Evolutionary conservation across 2,797 vertebrate species (phyloP).

Genomic region (Scleropages formosus): DNA sequence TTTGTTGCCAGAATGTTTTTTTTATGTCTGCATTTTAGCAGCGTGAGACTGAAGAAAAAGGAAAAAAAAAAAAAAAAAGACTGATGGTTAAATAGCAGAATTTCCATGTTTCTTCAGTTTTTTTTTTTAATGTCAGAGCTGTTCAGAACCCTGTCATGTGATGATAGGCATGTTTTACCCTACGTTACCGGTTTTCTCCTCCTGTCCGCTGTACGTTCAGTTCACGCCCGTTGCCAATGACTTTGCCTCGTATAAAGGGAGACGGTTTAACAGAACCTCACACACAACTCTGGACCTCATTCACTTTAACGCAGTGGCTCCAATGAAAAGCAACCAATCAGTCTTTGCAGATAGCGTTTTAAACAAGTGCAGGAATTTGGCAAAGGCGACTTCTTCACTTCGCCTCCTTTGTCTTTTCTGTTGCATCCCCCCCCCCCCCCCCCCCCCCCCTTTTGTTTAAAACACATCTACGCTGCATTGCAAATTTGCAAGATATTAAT

Average conservation of each 20-base stretch:
- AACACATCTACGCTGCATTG: not conserved
- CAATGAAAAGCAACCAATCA: conserved; percentile 25
- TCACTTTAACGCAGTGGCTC: conserved; percentile 28
- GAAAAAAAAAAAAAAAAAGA: too few species aligned
- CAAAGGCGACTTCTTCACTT: conserved; percentile 9
- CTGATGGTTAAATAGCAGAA: not conserved
- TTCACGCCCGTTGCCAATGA: conserved; percentile 21
- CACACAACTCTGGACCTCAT: conserved; percentile 37
- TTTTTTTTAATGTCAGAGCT: too few species aligned
- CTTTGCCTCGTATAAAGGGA: conserved; percentile 28
- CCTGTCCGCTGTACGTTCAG: not conserved
- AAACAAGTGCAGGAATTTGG: not conserved
- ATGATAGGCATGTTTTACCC: conserved; percentile 3
- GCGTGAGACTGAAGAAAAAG: too few species aligned
- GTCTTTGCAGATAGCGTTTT: conserved; percentile 11
- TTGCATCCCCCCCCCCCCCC: not conserved
- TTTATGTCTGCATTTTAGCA: not conserved
- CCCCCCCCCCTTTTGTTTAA: too few species aligned
- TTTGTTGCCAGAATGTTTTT: conserved; percentile 18
- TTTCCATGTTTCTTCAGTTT: not conserved
- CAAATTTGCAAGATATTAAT: not conserved
- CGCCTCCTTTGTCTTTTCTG: not conserved
- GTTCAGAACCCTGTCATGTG: not conserved
- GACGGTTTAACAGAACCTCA: conserved; percentile 32
- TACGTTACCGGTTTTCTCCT: too few species aligned